These are phyloP conservation scores for Branchinecta lynchi DNA, from an alignment of 1,140 invertebrate species.

Conservation along the genomic window DNA sequence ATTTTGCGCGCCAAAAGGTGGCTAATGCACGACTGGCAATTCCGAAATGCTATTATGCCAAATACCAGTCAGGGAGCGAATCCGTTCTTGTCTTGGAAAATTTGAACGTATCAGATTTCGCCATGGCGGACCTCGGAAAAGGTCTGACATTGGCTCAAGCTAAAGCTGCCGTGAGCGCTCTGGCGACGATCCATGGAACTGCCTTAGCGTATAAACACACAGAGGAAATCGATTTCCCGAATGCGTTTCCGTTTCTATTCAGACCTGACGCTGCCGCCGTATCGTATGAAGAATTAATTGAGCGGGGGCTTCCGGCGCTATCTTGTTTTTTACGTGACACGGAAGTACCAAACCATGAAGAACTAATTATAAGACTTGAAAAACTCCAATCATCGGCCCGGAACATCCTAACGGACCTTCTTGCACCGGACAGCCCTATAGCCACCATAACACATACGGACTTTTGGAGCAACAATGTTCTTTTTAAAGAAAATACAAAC, in stretches of 20 bases:
- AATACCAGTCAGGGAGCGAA: conserved; percentile 35
- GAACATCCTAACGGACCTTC: conserved; percentile 43
- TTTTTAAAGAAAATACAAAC: conserved; percentile 37
- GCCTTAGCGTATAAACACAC: conserved; percentile 18
- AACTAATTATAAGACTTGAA: conserved; percentile 28
- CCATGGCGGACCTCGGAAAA: conserved; percentile 44
- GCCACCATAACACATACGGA: conserved; percentile 58
- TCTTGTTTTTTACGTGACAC: conserved; percentile 21
- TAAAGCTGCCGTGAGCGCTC: conserved; percentile 45
- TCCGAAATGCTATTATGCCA: conserved; percentile 45
- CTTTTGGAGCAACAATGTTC: conserved; percentile 64
- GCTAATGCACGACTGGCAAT: conserved; percentile 35
- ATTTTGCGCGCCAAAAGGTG: conserved; percentile 36
- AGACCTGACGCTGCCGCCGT: conserved; percentile 54
- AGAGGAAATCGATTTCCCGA: conserved; percentile 16
- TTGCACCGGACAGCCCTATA: conserved; percentile 47
- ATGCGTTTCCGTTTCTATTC: conserved; percentile 41
- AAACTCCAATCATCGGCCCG: conserved; percentile 41
- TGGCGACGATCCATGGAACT: conserved; percentile 51
- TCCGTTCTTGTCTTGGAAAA: conserved; percentile 49
- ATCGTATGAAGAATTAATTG: conserved; percentile 55
- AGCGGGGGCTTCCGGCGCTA: conserved; percentile 52
- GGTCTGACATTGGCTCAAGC: conserved; percentile 48
- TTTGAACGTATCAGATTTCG: conserved; percentile 37
- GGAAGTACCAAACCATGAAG: conserved; percentile 30